Evolutionary conservation across 2,113 vertebrate genomes (phyloP).

Genomic region (Naja naja): DNA sequence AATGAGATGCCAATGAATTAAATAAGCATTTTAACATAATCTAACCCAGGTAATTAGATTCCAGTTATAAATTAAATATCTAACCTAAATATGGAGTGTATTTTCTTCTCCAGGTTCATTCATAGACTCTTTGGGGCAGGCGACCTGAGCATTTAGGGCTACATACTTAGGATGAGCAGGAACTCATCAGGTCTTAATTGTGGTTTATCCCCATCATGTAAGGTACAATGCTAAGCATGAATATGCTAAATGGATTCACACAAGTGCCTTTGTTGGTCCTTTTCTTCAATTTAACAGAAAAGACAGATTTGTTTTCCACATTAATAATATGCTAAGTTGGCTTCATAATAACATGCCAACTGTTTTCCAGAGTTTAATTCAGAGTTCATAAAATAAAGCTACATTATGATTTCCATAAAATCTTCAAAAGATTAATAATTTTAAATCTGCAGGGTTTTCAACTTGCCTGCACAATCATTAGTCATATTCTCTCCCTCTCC

Average conservation of each 20-base stretch:
- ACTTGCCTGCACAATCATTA: not conserved
- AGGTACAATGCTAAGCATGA: not conserved
- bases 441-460: not conserved
- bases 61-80: not conserved
- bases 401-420: not conserved
- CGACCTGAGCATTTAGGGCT: not conserved
- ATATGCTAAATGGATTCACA: not conserved
- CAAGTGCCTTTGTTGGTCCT: not conserved
- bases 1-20: not conserved
- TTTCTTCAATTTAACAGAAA: not conserved
- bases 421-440: not conserved
- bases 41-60: not conserved
- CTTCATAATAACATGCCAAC: not conserved
- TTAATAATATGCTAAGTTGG: not conserved
- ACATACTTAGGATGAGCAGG: no score
- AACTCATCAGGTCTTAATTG: not conserved
- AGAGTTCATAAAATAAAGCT: not conserved
- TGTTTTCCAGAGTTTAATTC: not conserved
- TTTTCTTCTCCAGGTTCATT: not conserved
- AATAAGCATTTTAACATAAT: not conserved
- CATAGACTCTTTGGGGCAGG: not conserved
- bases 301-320: not conserved
- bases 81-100: not conserved
- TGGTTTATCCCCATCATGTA: not conserved
- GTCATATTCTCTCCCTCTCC: not conserved